A percentile compares a stretch with the other conserved stretches of the same genome.
These are phyloP conservation scores for Falco naumanni DNA, from an alignment of 2,797 vertebrate species.

Conservation along the genomic window DNA sequence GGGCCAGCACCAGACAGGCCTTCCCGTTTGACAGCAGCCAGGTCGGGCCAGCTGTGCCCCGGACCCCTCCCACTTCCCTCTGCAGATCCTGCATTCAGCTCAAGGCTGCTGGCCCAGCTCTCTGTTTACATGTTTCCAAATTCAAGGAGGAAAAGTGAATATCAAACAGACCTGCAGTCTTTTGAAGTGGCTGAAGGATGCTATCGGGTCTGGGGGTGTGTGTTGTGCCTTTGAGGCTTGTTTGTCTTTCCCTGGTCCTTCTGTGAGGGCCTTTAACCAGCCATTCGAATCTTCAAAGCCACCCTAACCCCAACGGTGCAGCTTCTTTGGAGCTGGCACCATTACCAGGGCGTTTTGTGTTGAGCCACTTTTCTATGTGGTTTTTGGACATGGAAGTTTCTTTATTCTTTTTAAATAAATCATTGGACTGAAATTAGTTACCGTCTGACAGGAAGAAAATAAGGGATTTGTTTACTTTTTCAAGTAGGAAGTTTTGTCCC, in stretches of 20 bases:
- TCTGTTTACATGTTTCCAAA: constrained; percentile 61
- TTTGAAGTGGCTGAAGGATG: constrained; percentile 67
- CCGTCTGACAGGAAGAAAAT: neutral
- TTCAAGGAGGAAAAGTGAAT: constrained; percentile 66
- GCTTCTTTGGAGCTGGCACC: neutral
- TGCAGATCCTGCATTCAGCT: neutral
- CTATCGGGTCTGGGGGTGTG: neutral
- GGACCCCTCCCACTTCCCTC: constrained; percentile 17
- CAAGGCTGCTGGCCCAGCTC: constrained; percentile 42
- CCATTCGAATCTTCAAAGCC: neutral
- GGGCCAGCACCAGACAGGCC: neutral
- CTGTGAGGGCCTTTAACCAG: constrained; percentile 23
- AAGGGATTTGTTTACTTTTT: neutral
- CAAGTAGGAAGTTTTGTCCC: neutral
- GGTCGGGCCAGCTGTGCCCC: constrained; percentile 33
- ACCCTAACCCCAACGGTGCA: neutral
- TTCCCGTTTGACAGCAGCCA: neutral
- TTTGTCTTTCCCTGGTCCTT: constrained; percentile 48
- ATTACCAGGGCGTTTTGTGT: neutral
- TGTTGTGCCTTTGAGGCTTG: constrained; percentile 57
- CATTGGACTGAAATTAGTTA: neutral
- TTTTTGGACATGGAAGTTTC: neutral
- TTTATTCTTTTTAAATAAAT: neutral
- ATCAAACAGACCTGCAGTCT: constrained; percentile 59
- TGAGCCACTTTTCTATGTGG: neutral